Evolutionary conservation across 35 echinoderm and acorn worm species (phyloP).

Genomic region (Antedon bifida): DNA sequence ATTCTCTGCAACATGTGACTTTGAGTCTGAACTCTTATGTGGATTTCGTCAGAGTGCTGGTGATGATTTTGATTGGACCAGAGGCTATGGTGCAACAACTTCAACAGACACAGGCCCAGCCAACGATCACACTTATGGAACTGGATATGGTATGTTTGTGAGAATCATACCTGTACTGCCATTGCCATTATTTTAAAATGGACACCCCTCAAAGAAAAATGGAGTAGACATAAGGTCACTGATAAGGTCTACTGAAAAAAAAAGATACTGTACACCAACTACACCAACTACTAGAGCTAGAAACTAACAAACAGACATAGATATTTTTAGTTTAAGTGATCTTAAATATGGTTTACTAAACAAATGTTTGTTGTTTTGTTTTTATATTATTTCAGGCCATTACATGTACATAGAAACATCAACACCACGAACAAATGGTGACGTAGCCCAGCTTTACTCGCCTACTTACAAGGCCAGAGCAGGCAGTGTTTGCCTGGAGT

Average conservation of each 20-base stretch:
- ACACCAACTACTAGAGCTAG: no score
- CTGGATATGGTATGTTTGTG: constrained; percentile 27
- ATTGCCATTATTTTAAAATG: no score
- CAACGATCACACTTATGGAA: constrained; percentile 58
- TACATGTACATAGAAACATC: constrained; percentile 61
- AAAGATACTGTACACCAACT: no score
- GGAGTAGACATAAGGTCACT: no score
- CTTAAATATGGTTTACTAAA: no score
- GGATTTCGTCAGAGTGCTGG: constrained; percentile 23
- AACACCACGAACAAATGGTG: constrained; percentile 8
- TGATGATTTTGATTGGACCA: constrained; percentile 56
- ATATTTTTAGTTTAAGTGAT: no score
- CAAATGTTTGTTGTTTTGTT: neutral
- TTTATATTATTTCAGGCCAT: constrained; percentile 25
- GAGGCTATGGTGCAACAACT: constrained; percentile 28
- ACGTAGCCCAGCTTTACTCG: constrained; percentile 39
- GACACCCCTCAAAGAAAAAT: no score
- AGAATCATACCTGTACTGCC: no score
- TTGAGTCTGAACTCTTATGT: constrained; percentile 41
- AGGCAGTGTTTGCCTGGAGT: constrained; percentile 19
- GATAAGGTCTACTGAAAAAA: no score
- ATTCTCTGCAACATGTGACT: constrained; percentile 29
- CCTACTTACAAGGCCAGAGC: constrained; percentile 32
- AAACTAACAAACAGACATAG: no score
- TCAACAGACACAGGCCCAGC: constrained; percentile 43